phyloP scores from a whole-genome alignment of 2,888 invertebrate species.

The Acanthosepion esculentum region DNA sequence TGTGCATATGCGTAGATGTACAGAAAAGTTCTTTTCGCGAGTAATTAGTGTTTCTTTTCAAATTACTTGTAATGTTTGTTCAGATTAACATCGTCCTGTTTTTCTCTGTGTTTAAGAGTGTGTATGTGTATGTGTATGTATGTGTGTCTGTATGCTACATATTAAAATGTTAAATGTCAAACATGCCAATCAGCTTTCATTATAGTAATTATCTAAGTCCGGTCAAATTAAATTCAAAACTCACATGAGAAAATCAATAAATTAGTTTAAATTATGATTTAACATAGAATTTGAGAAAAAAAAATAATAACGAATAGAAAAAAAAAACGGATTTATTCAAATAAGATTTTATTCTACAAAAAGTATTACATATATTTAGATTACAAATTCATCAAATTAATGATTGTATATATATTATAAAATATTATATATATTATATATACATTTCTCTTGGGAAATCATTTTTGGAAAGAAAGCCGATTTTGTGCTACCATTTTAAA shows the following conservation, averaged over 20 bases:
- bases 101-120: neutral
- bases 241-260: neutral
- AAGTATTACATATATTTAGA: neutral
- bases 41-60: no score
- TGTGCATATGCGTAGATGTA: no score
- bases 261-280: neutral
- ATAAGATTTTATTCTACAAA: neutral
- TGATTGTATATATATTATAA: no score
- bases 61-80: no score
- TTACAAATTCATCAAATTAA: neutral
- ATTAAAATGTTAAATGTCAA: neutral
- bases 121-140: neutral
- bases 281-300: neutral
- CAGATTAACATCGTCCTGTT: no score
- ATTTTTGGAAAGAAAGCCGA: neutral
- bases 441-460: neutral
- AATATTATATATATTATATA: no score
- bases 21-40: no score
- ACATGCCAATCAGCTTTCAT: neutral
- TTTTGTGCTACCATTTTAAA: neutral
- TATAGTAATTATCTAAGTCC: neutral
- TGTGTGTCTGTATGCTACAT: neutral
- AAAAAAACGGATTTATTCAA: no score
- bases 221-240: neutral
- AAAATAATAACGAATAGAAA: neutral